phyloP scores from a whole-genome alignment of 1,140 invertebrate genomes.

The Aleiodes sp. region DNA sequence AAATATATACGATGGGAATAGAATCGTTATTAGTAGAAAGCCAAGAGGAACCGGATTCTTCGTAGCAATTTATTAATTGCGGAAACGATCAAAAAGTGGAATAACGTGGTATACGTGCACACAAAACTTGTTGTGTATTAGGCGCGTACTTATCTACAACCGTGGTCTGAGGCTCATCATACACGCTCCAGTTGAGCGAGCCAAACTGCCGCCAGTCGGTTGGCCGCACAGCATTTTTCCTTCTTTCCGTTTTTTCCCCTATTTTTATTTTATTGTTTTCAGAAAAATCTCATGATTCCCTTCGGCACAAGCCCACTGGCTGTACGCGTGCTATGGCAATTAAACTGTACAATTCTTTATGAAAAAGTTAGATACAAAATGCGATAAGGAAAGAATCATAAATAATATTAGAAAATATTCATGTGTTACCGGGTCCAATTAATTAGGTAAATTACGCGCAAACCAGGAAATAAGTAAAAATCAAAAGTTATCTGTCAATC shows the following conservation, averaged over 20 bases:
- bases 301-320: constrained; percentile 11
- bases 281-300: neutral
- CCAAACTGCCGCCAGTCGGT: neutral
- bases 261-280: constrained; percentile 5
- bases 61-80: constrained; percentile 44
- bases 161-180: neutral
- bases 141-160: neutral
- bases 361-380: constrained; percentile 18
- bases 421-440: constrained; percentile 15
- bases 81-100: constrained; percentile 36
- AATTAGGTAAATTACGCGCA: neutral
- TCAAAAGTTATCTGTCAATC: constrained; percentile 10
- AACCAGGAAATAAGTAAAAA: constrained; percentile 10
- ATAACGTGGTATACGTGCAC: constrained; percentile 36
- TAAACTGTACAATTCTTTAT: neutral
- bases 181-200: neutral
- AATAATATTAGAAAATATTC: constrained; percentile 20
- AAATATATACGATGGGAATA: constrained; percentile 43
- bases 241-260: neutral
- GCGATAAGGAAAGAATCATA: constrained; percentile 22
- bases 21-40: constrained; percentile 62
- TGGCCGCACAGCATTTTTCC: neutral
- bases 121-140: neutral
- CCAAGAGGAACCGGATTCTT: constrained; percentile 49
- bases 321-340: constrained; percentile 15